A percentile compares a stretch with the other conserved stretches of the same genome.
phyloP scores from a whole-genome alignment of 2,888 invertebrate genomes.

The Melinaea menophilus region DNA sequence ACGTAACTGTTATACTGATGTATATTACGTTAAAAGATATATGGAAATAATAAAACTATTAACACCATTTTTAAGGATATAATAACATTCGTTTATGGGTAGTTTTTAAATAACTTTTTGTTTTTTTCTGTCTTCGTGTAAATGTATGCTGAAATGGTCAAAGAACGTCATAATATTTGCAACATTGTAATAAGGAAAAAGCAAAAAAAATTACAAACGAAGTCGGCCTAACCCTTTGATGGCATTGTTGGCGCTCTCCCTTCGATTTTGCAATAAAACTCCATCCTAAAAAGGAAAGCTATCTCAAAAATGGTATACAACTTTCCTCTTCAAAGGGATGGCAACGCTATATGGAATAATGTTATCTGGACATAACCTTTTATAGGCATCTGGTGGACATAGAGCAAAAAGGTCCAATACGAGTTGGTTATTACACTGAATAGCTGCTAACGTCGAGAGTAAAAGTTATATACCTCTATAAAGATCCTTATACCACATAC shows the following conservation, averaged over 20 bases:
- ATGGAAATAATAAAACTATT: not conserved
- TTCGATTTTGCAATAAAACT: slow-evolving; percentile 65
- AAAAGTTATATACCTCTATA: slow-evolving; percentile 54
- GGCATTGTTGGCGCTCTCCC: slow-evolving; percentile 40
- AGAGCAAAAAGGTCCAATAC: slow-evolving; percentile 57
- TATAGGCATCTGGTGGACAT: slow-evolving; percentile 48
- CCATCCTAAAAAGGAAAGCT: slow-evolving; percentile 62
- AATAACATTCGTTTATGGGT: too few relatives aligned
- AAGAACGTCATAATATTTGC: slow-evolving; percentile 7
- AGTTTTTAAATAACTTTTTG: too few relatives aligned
- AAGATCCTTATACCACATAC: slow-evolving; percentile 12
- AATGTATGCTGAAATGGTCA: slow-evolving; percentile 1
- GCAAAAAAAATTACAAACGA: slow-evolving; percentile 48
- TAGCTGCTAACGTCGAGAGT: slow-evolving; percentile 63
- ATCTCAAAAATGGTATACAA: slow-evolving; percentile 68
- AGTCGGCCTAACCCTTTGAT: slow-evolving; percentile 60
- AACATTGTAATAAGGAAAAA: slow-evolving; percentile 21
- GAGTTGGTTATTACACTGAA: slow-evolving; percentile 62
- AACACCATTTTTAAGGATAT: too few relatives aligned
- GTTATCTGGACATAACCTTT: slow-evolving; percentile 73
- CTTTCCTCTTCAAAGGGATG: slow-evolving; percentile 74
- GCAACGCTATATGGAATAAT: slow-evolving; percentile 70
- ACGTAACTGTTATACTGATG: not conserved
- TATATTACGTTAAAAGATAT: not conserved
- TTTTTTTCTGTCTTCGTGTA: not conserved